phyloP scores from a whole-genome alignment of 2,888 invertebrate species.

The Pardosa pseudoannulata region DNA sequence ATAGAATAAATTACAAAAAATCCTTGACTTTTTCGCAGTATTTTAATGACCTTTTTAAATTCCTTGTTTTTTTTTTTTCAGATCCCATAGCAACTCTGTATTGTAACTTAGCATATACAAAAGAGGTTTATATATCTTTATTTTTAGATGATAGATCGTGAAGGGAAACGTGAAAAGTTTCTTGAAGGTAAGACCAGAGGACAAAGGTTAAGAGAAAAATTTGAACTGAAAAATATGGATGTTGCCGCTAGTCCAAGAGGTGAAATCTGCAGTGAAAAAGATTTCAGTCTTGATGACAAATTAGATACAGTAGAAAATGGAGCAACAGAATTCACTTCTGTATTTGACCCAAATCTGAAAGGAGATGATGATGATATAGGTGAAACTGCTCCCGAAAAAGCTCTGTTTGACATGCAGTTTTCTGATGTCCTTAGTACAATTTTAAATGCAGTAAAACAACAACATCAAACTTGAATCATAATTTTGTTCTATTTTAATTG shows the following conservation, averaged over 20 bases:
- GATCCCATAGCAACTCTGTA: too few relatives aligned
- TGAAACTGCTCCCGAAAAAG: constrained; percentile 23
- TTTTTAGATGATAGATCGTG: constrained; percentile 59
- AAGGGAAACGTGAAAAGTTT: constrained; percentile 55
- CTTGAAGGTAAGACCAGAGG: constrained; percentile 51
- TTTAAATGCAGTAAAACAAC: constrained; percentile 5
- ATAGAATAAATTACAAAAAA: too few relatives aligned
- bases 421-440: constrained; percentile 27
- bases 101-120: too few relatives aligned
- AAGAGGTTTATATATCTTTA: too few relatives aligned
- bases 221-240: neutral
- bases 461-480: neutral
- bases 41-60: too few relatives aligned
- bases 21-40: too few relatives aligned
- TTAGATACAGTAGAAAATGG: neutral
- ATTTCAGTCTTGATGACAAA: neutral
- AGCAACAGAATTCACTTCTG: constrained; percentile 31
- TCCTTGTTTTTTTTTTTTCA: too few relatives aligned
- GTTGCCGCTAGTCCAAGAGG: neutral
- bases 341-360: constrained; percentile 28
- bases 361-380: constrained; percentile 35
- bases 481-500: too few relatives aligned
- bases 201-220: constrained; percentile 27
- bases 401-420: constrained; percentile 49
- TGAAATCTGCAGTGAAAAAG: neutral